Base-by-base conservation (phyloP, 2,797 vertebrate genomes). In the Microctenopoma lineatum region DNA sequence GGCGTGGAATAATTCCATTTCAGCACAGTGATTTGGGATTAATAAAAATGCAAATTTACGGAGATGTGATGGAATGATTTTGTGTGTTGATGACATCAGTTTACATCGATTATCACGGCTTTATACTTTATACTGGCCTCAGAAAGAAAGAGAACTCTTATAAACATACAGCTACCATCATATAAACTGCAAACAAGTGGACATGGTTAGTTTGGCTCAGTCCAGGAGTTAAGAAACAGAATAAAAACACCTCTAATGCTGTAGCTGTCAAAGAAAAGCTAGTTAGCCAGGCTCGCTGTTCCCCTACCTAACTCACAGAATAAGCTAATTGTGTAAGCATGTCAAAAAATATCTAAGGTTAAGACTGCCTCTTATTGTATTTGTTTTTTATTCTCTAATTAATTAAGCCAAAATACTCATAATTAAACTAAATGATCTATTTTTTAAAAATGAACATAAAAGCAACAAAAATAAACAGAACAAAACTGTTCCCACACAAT, bases 31-130 rank as follows among this genome's bases (percentile, higher is more conserved):
- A 91, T 90, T 92, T 85, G 81, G 87, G 90, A 93, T 92, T 91
- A 89, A 93, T 92, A 87, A 84, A 92, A 91, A 92, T 91, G 88
- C 82, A 83, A 91, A 93, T 93, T 79, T 67, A 56, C 67, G 8
- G 62, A 87, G 80, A 88, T 86, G 88, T 90, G 82, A 88, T 87
- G 86, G 86, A 92, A 92, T 88, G 80, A 85, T 87, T 80, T 79
- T 7, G 15, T 26, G 9, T 47, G 57, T 70, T 81, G 59, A 68
- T 71, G 76, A 77, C 42, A 45, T 1, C 13, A 42, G 4, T 16
- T 42, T 42, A 13, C 25, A n/a, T 1, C 56, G 16, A 52, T 60
- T 38, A 36, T 62, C 53, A 73, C 16, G 14, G 21, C 25, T 25
- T 26, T n/a, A 4, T 25, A 47, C 25, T 25, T 26, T n/a, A 4